phyloP scores from a whole-genome alignment of 2,113 vertebrate genomes.

The Spea multiplicata region DNA sequence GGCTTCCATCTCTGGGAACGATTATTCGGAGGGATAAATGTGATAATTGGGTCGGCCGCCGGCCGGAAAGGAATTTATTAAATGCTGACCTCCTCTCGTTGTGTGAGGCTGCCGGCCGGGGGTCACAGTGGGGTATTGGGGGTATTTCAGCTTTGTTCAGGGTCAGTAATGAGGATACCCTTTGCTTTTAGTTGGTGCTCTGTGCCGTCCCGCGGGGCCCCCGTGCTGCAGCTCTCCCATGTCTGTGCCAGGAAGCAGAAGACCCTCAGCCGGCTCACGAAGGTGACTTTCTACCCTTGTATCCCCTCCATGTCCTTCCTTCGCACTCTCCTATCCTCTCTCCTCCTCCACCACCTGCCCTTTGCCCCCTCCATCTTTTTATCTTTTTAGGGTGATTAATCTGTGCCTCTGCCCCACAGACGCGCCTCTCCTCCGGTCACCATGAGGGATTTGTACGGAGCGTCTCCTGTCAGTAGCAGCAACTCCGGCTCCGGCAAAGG shows the following conservation, averaged over 20 bases:
- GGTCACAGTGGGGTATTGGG: too few species aligned
- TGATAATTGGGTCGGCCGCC: too few species aligned
- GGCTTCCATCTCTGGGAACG: too few species aligned
- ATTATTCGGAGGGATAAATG: too few species aligned
- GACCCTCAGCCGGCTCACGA: slow-evolving; percentile 79
- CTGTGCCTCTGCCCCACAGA: slow-evolving; percentile 73
- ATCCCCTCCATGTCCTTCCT: slow-evolving; percentile 7
- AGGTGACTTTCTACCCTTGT: slow-evolving; percentile 72
- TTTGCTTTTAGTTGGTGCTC: slow-evolving; percentile 19
- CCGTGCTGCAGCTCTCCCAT: slow-evolving; percentile 54
- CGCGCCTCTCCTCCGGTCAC: slow-evolving; percentile 80
- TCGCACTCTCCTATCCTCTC: rapidly evolving
- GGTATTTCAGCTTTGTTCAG: too few species aligned
- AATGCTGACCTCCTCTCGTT: too few species aligned
- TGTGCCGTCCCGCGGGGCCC: slow-evolving; percentile 32
- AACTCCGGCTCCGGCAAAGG: slow-evolving; percentile 95
- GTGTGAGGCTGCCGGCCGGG: too few species aligned
- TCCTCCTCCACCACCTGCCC: background rate
- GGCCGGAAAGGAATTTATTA: too few species aligned
- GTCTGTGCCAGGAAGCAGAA: slow-evolving; percentile 77
- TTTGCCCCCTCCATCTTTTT: slow-evolving; percentile 36
- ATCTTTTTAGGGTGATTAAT: too few species aligned
- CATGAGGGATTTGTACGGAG: slow-evolving; percentile 83
- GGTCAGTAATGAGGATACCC: too few species aligned
- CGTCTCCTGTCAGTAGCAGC: slow-evolving; percentile 88